phyloP scores from a whole-genome alignment of 1,140 invertebrate species.

The Drosophila malerkotliana region DNA sequence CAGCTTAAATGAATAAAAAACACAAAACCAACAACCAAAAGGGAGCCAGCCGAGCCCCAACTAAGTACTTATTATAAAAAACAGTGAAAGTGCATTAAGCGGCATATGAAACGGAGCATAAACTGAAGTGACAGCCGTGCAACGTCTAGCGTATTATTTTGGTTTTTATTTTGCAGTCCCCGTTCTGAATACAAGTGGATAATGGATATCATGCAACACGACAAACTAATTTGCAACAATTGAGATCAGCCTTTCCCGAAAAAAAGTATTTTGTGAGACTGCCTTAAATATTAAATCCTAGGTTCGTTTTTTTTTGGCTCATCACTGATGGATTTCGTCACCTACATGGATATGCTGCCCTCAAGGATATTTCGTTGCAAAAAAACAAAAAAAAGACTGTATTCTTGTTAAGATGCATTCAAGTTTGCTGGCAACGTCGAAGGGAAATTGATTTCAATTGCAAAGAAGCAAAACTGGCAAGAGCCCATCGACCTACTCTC shows the following conservation, averaged over 20 bases:
- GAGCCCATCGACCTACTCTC: constrained; percentile 65
- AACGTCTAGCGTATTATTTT: constrained; percentile 50
- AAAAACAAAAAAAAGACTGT: not conserved
- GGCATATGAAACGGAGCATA: constrained; percentile 31
- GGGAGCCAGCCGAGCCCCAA: constrained; percentile 45
- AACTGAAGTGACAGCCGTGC: constrained; percentile 35
- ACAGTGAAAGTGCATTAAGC: constrained; percentile 76
- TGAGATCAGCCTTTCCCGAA: not conserved
- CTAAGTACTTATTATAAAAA: constrained; percentile 72
- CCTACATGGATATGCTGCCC: not conserved
- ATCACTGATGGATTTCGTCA: not conserved
- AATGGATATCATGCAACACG: constrained; percentile 57
- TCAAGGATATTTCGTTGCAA: not conserved
- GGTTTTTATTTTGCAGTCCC: constrained; percentile 38
- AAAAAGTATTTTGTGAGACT: too few species aligned
- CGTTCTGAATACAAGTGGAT: constrained; percentile 48
- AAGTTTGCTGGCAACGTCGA: constrained; percentile 21
- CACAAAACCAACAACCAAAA: constrained; percentile 29
- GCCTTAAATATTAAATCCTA: too few species aligned
- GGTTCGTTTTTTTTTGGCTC: too few species aligned
- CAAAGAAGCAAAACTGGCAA: constrained; percentile 52
- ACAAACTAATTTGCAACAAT: constrained; percentile 59
- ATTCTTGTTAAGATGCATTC: constrained; percentile 39
- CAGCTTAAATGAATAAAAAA: constrained; percentile 67
- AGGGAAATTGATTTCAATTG: constrained; percentile 58